phyloP scores from a whole-genome alignment of 2,888 invertebrate genomes.

The Tipula confusa region DNA sequence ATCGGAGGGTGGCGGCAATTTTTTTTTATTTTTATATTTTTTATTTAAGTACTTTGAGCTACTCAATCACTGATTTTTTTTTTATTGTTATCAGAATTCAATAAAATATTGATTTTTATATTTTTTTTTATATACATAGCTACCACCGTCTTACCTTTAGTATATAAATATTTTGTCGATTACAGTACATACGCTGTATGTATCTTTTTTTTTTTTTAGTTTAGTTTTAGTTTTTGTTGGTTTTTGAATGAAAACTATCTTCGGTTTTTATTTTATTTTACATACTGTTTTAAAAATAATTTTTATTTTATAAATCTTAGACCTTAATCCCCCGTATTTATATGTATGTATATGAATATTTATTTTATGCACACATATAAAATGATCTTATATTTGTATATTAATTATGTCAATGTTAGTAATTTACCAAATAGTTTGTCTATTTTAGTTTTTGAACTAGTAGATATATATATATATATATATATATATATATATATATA shows the following conservation, averaged over 20 bases:
- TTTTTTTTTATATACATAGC: neutral
- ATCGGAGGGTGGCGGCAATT: neutral
- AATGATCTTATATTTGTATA: neutral
- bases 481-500: too few species aligned
- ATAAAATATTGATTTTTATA: constrained; percentile 14
- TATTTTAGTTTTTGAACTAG: neutral
- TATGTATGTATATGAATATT: too few species aligned
- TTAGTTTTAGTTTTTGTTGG: too few species aligned
- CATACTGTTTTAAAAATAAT: constrained; percentile 3
- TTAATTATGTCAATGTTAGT: neutral
- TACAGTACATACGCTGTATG: neutral
- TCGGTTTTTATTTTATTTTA: neutral
- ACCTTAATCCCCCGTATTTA: neutral
- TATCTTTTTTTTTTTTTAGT: neutral
- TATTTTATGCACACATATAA: neutral
- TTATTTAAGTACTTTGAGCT: neutral
- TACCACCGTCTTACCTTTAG: neutral
- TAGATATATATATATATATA: neutral
- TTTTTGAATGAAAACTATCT: neutral
- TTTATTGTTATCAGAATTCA: constrained; percentile 5
- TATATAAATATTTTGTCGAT: neutral
- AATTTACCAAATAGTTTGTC: neutral
- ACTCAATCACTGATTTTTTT: neutral
- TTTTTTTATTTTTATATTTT: too few species aligned
- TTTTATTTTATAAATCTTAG: neutral